A percentile compares a stretch with the other conserved stretches of the same genome.
These are phyloP conservation scores for Empis livida DNA, from an alignment of 2,888 invertebrate species.

Conservation along the genomic window DNA sequence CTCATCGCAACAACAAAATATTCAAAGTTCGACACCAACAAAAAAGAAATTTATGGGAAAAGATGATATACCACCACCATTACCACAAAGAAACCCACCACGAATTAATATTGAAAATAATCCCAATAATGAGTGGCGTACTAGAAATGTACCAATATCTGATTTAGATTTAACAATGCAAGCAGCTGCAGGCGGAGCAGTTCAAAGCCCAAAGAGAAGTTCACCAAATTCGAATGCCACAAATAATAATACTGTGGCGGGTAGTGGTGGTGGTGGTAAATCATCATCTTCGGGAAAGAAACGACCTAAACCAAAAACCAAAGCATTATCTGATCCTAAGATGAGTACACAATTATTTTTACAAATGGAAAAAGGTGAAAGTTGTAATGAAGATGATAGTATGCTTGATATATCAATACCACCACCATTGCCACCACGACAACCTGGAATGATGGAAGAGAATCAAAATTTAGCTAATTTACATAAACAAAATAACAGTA, in stretches of 20 bases:
- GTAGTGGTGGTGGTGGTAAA: slow-evolving; percentile 5
- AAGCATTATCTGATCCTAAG: slow-evolving; percentile 36
- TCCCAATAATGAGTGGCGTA: slow-evolving; percentile 14
- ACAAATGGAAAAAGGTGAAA: slow-evolving; percentile 29
- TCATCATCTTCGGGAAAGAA: slow-evolving; percentile 14
- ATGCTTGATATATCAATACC: slow-evolving; percentile 37
- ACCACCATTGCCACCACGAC: slow-evolving; percentile 48
- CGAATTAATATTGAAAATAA: slow-evolving; percentile 11
- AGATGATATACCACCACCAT: slow-evolving; percentile 35
- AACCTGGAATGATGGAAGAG: slow-evolving; percentile 37
- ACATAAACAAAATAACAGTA: slow-evolving; percentile 10
- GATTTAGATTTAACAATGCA: slow-evolving; percentile 29
- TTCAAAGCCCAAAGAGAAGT: slow-evolving; percentile 8
- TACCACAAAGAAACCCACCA: slow-evolving; percentile 41
- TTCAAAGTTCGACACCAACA: slow-evolving; percentile 20
- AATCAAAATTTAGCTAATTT: slow-evolving; percentile 15
- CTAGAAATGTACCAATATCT: slow-evolving; percentile 24
- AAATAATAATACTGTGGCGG: background rate
- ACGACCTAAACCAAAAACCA: slow-evolving; percentile 32
- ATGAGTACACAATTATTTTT: slow-evolving; percentile 37
- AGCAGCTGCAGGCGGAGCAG: slow-evolving; percentile 9
- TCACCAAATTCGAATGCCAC: background rate
- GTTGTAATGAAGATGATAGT: slow-evolving; percentile 21
- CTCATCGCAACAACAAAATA: slow-evolving; percentile 19
- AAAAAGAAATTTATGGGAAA: slow-evolving; percentile 28